Evolutionary conservation across 2,797 vertebrate genomes (phyloP).

Genomic region (Tarsius wallacei): DNA sequence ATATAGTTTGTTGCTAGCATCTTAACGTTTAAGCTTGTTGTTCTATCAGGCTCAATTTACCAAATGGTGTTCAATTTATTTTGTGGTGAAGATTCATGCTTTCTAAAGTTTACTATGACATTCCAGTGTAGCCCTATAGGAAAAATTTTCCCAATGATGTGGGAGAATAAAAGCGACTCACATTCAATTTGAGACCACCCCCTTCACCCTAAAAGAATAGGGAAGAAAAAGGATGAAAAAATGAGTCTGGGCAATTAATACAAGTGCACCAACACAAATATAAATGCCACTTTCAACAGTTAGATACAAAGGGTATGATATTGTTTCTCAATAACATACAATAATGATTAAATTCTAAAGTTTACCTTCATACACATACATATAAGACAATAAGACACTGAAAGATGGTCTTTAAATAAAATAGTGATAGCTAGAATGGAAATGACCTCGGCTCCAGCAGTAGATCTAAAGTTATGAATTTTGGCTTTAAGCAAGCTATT

Average conservation of each 20-base stretch:
- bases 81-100: constrained; percentile 54
- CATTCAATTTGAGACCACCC: constrained; percentile 73
- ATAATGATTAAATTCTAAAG: constrained; percentile 25
- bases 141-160: constrained; percentile 69
- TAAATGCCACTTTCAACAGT: constrained; percentile 50
- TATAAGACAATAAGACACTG: not conserved
- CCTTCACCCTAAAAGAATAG: constrained; percentile 59
- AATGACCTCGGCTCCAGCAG: constrained; percentile 7
- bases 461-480: constrained; percentile 42
- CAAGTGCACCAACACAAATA: constrained; percentile 41
- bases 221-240: not conserved
- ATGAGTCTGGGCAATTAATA: constrained; percentile 12
- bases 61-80: constrained; percentile 70
- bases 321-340: constrained; percentile 22
- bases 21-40: constrained; percentile 66
- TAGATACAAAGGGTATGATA: not conserved
- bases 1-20: not conserved
- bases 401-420: constrained; percentile 50
- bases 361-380: not conserved
- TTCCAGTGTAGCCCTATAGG: constrained; percentile 53
- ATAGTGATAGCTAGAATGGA: not conserved
- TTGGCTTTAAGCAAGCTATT: constrained; percentile 2
- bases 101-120: constrained; percentile 78
- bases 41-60: constrained; percentile 47
- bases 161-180: constrained; percentile 73